Conservation (phyloP, 2,113 vertebrate genomes). For the Hiodon tergisus region DNA sequence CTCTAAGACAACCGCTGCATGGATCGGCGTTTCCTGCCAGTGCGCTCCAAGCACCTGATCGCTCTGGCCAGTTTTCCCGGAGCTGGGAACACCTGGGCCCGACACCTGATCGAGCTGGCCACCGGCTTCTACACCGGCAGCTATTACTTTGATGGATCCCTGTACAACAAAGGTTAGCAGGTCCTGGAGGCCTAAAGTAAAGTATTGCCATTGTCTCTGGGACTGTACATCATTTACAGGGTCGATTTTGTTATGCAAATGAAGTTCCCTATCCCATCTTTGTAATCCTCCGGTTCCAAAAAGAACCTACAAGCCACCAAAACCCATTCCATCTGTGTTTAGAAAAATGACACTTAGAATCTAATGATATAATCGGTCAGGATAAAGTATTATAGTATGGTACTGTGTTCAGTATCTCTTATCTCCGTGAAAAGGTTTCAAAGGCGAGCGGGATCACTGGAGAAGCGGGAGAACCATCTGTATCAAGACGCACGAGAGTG, state of each 20-base stretch:
- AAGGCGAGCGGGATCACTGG: slow-evolving; percentile 95
- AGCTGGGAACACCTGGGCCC: slow-evolving; percentile 93
- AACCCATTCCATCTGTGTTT: no score
- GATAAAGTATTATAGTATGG: not conserved
- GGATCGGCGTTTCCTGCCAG: slow-evolving; percentile 84
- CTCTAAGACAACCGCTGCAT: slow-evolving; percentile 90
- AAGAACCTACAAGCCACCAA: no score
- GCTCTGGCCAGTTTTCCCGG: slow-evolving; percentile 94
- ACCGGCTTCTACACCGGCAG: slow-evolving; percentile 95
- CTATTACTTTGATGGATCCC: slow-evolving; percentile 94
- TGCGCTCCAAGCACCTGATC: slow-evolving; percentile 74
- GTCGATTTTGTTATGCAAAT: not conserved
- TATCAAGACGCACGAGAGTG: slow-evolving; percentile 95
- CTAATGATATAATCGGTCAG: not conserved
- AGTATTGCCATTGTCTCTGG: not conserved
- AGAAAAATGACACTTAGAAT: no score
- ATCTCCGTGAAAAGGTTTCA: slow-evolving; percentile 72
- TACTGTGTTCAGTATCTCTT: not conserved
- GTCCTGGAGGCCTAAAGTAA: not conserved
- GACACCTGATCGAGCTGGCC: slow-evolving; percentile 91
- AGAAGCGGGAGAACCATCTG: slow-evolving; percentile 85
- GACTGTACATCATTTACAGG: not conserved
- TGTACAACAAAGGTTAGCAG: slow-evolving; percentile 91
- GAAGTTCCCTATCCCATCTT: not conserved
- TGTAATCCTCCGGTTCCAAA: not conserved